These are phyloP conservation scores for Smutsia temminckii DNA, from an alignment of 2,797 vertebrate species.

Conservation along the genomic window DNA sequence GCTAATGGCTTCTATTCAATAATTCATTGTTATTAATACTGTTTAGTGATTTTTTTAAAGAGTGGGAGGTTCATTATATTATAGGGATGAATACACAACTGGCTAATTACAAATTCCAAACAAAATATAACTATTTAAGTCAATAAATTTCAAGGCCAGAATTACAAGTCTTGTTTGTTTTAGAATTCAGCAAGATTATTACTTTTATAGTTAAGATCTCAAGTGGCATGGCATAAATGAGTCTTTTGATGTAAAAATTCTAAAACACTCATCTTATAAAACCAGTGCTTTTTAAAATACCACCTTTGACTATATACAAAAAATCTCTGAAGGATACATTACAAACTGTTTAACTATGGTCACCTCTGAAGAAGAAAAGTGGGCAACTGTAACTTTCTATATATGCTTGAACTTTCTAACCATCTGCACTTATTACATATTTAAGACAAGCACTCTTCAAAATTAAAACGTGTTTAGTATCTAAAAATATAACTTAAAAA, in stretches of 20 bases:
- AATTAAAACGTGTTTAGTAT: slow-evolving; percentile 53
- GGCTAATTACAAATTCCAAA: slow-evolving; percentile 44
- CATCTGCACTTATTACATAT: not conserved
- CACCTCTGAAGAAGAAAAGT: not conserved
- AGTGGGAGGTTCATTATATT: not conserved
- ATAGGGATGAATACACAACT: not conserved
- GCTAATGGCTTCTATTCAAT: not conserved
- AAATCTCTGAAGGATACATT: not conserved
- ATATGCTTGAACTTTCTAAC: slow-evolving; percentile 27
- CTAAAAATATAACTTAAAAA: not conserved
- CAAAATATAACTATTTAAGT: slow-evolving; percentile 44
- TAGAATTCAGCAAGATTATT: slow-evolving; percentile 35
- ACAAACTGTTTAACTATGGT: slow-evolving; percentile 26
- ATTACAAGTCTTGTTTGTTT: slow-evolving; percentile 40
- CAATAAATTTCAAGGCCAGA: slow-evolving; percentile 24
- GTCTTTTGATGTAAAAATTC: slow-evolving; percentile 19
- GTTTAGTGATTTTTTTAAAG: not conserved
- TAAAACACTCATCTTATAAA: slow-evolving; percentile 47
- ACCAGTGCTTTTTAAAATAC: slow-evolving; percentile 32
- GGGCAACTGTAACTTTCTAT: not conserved
- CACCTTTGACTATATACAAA: not conserved
- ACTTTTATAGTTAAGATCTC: slow-evolving; percentile 11
- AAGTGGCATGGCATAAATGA: not conserved
- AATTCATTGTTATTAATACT: slow-evolving; percentile 39
- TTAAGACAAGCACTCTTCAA: slow-evolving; percentile 47